These are phyloP conservation scores for Rhagoletis pomonella DNA, from an alignment of 1,140 invertebrate species.

Conservation along the genomic window DNA sequence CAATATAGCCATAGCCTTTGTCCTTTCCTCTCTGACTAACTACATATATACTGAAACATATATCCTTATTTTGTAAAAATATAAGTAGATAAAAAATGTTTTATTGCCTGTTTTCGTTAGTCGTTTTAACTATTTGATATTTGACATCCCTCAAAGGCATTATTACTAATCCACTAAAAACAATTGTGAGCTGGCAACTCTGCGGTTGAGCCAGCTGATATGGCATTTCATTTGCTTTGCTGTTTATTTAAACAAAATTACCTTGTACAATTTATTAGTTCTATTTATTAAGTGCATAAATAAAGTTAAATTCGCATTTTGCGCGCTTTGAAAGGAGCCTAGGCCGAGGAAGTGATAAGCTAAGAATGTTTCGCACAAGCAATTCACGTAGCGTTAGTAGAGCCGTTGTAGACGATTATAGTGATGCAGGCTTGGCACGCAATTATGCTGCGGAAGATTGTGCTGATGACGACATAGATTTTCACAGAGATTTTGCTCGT, in stretches of 20 bases:
- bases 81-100: too few relatives aligned
- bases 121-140: too few relatives aligned
- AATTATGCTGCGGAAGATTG: constrained; percentile 40
- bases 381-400: too few relatives aligned
- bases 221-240: not conserved
- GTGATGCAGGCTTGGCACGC: not conserved
- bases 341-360: not conserved
- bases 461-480: constrained; percentile 46
- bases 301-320: not conserved
- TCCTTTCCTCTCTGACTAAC: too few relatives aligned
- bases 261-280: not conserved
- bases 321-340: not conserved
- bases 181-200: not conserved
- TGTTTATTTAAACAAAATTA: constrained; percentile 34
- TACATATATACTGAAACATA: too few relatives aligned
- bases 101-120: too few relatives aligned
- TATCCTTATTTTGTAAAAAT: too few relatives aligned
- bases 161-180: too few relatives aligned
- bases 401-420: not conserved
- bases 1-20: too few relatives aligned
- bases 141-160: too few relatives aligned
- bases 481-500: not conserved
- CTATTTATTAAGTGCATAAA: not conserved
- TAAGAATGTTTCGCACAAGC: constrained; percentile 2
- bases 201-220: not conserved